Base-by-base conservation (phyloP, 2,113 vertebrate genomes). In the Microcebus murinus region DNA sequence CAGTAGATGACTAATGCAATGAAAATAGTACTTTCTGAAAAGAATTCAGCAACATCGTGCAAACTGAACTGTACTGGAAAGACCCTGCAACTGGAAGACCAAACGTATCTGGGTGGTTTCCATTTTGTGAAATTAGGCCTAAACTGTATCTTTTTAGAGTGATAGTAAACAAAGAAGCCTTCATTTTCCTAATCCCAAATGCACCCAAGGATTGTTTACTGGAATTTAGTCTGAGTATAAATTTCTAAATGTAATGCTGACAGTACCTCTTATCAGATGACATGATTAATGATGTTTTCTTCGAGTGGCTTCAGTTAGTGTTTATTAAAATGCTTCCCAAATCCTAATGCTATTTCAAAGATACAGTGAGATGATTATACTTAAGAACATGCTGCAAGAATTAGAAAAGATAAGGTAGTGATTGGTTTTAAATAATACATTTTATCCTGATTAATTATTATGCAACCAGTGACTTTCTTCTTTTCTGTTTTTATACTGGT, bases 211-310 rank as follows among this genome's bases (percentile, higher is more conserved):
- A 31, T 70, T 97, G 65, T 93, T 97, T 97, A 95, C 67, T 86
- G 92, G 81, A 96, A 97, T 96, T 95, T 59, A 61, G 59, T 39
- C 52, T 93, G 91, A 73, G 84, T 87, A 29, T 97, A 94, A 95
- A 12, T 87, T 96, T 95, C 57, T 70, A 61, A 81, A 73, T 79
- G 39, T 81, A 96, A 97, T 77, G 48, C 83, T 94, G 92, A 97
- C 55, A 96, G 31, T 92, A 13, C 83, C 91, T 95, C 94, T 97
- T 96, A 97, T 95, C 97, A 95, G 93, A 90, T 95, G 90, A 85
- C 97, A 90, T 90, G 97, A 97, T 95, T 98, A 98, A 97, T 96
- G 95, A 96, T 74, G 95, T 45, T 6, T 86, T 94, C 67, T 87
- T 89, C 87, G 9, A 25, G 95, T 68, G 83, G 17, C 91, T 74